A percentile compares a stretch with the other conserved stretches of the same genome.
Conservation (phyloP, 2,797 vertebrate species). For the Platalea minor region DNA sequence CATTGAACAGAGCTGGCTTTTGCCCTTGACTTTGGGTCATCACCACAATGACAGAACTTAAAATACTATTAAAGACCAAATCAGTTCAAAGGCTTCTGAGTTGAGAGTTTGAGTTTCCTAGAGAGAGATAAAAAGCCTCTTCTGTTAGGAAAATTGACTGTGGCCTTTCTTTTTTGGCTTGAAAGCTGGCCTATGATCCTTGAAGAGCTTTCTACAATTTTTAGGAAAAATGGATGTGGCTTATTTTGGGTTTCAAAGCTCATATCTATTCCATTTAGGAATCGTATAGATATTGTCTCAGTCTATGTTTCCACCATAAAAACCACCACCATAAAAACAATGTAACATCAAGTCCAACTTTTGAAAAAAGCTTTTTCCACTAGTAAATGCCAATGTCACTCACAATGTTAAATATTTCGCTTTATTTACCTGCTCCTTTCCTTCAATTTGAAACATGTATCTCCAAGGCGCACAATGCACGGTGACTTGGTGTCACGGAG, state of each 20-base stretch:
- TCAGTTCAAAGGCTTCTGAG: not conserved
- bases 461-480: not conserved
- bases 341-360: not conserved
- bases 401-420: not conserved
- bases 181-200: not conserved
- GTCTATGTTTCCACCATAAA: not conserved
- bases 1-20: not conserved
- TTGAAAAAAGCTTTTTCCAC: not conserved
- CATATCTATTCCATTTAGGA: not conserved
- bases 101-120: not conserved
- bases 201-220: not conserved
- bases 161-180: not conserved
- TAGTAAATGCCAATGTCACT: not conserved
- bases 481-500: not conserved
- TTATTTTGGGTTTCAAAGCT: not conserved
- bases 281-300: not conserved
- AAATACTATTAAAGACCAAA: not conserved
- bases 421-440: slow-evolving; percentile 9
- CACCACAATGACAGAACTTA: not conserved
- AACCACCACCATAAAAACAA: not conserved
- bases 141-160: not conserved
- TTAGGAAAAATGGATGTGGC: not conserved
- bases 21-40: not conserved
- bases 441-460: not conserved
- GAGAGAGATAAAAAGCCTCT: not conserved